These are phyloP conservation scores for Macquaria ambigua DNA, from an alignment of 2,113 vertebrate genomes.

Conservation along the genomic window DNA sequence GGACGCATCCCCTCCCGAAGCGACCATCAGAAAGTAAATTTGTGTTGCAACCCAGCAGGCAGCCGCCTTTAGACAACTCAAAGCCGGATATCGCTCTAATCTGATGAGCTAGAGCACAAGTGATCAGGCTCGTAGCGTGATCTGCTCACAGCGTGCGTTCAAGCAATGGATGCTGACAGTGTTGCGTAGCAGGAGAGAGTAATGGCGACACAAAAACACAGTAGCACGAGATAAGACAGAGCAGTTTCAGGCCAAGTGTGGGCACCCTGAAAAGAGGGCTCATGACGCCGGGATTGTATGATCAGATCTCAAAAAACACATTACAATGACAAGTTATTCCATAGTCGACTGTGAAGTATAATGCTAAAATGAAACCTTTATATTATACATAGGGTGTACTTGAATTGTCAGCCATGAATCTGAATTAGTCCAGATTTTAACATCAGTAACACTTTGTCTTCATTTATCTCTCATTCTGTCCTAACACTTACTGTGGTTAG, in stretches of 20 bases:
- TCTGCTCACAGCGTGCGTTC: slow-evolving; percentile 9
- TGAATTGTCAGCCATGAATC: not conserved
- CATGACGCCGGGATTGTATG: not conserved
- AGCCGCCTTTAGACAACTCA: not conserved
- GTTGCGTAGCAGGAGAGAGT: slow-evolving; percentile 9
- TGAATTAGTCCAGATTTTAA: not conserved
- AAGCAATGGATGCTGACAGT: slow-evolving; percentile 17
- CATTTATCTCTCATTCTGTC: not conserved
- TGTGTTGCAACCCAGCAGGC: not conserved
- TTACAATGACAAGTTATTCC: not conserved
- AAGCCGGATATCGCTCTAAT: slow-evolving; percentile 3
- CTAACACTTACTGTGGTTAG: not conserved
- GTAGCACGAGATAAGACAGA: not conserved
- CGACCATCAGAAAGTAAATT: not conserved
- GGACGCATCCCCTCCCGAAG: not conserved
- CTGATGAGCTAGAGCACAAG: not conserved
- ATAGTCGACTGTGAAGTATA: not conserved
- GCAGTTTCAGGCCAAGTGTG: slow-evolving; percentile 23
- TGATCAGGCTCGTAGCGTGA: slow-evolving; percentile 9
- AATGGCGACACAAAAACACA: slow-evolving; percentile 19
- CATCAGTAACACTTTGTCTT: not conserved
- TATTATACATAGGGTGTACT: not conserved
- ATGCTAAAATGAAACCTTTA: not conserved
- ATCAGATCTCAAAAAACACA: not conserved
- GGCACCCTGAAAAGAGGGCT: not conserved